A percentile compares a stretch with the other conserved stretches of the same genome.
These are phyloP conservation scores for Drosophila kohkoa DNA, from an alignment of 1,140 invertebrate species.

Conservation along the genomic window DNA sequence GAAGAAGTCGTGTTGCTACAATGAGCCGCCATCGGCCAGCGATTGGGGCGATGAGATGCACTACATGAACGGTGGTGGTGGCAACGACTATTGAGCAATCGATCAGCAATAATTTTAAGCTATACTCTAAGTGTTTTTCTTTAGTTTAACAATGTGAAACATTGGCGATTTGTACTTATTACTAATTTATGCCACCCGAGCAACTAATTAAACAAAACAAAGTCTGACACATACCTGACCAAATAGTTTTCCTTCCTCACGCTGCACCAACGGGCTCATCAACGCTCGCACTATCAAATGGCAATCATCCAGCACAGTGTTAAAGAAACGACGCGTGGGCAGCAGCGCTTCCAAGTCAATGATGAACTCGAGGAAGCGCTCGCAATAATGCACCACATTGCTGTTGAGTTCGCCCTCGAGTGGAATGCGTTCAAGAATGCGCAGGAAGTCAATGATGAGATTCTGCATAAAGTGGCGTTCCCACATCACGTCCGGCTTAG, in stretches of 20 bases:
- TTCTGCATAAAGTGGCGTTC: conserved; percentile 94
- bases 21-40: conserved; percentile 87
- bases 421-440: conserved; percentile 91
- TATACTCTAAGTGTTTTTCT: conserved; percentile 68
- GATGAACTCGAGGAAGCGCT: conserved; percentile 97
- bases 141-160: conserved; percentile 75
- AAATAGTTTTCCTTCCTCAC: conserved; percentile 96
- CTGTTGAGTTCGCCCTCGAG: conserved; percentile 87
- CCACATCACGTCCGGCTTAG: conserved; percentile 91
- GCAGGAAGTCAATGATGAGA: conserved; percentile 96
- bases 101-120: conserved; percentile 27
- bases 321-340: conserved; percentile 98
- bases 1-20: conserved; percentile 91
- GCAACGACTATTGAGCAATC: conserved; percentile 86
- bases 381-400: conserved; percentile 92
- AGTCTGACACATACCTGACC: conserved; percentile 89
- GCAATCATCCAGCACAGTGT: conserved; percentile 97
- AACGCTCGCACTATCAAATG: conserved; percentile 97
- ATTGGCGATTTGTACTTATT: conserved; percentile 79
- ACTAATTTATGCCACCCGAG: conserved; percentile 59
- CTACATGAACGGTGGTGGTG: conserved; percentile 88
- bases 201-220: conserved; percentile 55
- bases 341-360: conserved; percentile 98
- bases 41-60: conserved; percentile 95
- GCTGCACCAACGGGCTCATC: conserved; percentile 90